These are phyloP conservation scores for Lepidochrysops patricia DNA, from an alignment of 2,888 invertebrate genomes.

Conservation along the genomic window DNA sequence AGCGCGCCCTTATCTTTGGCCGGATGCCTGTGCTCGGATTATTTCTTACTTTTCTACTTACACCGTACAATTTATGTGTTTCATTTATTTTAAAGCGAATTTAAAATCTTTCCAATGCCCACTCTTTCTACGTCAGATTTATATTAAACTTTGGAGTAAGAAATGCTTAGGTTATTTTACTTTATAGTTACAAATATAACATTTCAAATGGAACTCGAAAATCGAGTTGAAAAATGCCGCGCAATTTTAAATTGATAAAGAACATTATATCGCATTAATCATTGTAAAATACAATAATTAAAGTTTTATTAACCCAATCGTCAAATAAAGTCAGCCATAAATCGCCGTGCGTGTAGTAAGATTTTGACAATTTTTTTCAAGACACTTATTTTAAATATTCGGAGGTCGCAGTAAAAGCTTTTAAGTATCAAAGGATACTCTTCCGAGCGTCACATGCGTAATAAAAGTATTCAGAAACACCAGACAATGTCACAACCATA, in stretches of 20 bases:
- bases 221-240: too few relatives aligned
- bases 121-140: conserved; percentile 4
- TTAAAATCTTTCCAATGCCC: conserved; percentile 9
- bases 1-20: conserved; percentile 28
- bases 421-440: not conserved
- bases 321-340: too few relatives aligned
- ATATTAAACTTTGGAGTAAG: not conserved
- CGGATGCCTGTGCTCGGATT: conserved; percentile 24
- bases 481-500: conserved; percentile 17
- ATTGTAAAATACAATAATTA: too few relatives aligned
- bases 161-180: not conserved
- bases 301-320: too few relatives aligned
- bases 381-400: not conserved
- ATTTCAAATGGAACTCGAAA: too few relatives aligned
- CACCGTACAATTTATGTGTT: conserved; percentile 17
- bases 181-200: too few relatives aligned
- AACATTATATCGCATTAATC: too few relatives aligned
- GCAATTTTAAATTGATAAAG: too few relatives aligned
- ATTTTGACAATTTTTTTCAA: too few relatives aligned
- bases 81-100: conserved; percentile 13
- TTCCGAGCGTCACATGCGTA: not conserved
- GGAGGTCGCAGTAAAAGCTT: not conserved
- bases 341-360: too few relatives aligned
- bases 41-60: conserved; percentile 18
- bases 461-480: conserved; percentile 4